phyloP scores from a whole-genome alignment of 1,140 invertebrate species.

The Sitodiplosis mosellana region DNA sequence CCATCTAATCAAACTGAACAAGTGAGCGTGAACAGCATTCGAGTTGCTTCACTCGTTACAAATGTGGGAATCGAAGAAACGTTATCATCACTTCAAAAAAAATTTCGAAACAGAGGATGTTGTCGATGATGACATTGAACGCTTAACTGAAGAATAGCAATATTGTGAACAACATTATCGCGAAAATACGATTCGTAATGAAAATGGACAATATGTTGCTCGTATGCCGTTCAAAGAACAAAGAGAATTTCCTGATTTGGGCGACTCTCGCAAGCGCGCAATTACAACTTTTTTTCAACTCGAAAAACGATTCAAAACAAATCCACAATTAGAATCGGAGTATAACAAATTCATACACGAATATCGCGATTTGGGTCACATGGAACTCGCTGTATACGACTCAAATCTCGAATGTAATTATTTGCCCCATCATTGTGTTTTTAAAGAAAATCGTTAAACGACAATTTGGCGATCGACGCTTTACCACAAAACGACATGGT shows the following conservation, averaged over 20 bases:
- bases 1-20: not conserved
- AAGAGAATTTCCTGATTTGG: not conserved
- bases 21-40: not conserved
- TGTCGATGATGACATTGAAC: too few relatives aligned
- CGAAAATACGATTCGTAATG: conserved; percentile 6
- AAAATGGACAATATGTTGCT: conserved; percentile 8
- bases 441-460: conserved; percentile 21
- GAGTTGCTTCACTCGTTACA: too few relatives aligned
- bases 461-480: conserved; percentile 22
- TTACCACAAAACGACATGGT: conserved; percentile 25
- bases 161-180: conserved; percentile 11
- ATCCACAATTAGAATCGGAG: not conserved
- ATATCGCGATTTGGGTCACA: conserved; percentile 16
- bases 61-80: too few relatives aligned
- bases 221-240: not conserved
- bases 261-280: not conserved
- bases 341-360: conserved; percentile 15
- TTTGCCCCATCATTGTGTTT: conserved; percentile 25
- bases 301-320: not conserved
- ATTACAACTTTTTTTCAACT: not conserved
- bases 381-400: conserved; percentile 8
- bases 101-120: too few relatives aligned
- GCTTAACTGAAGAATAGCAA: conserved; percentile 6
- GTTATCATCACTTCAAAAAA: too few relatives aligned
- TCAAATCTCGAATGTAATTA: conserved; percentile 7